Evolutionary conservation across 2,888 invertebrate species (phyloP).

Genomic region (Quadriops clusia): DNA sequence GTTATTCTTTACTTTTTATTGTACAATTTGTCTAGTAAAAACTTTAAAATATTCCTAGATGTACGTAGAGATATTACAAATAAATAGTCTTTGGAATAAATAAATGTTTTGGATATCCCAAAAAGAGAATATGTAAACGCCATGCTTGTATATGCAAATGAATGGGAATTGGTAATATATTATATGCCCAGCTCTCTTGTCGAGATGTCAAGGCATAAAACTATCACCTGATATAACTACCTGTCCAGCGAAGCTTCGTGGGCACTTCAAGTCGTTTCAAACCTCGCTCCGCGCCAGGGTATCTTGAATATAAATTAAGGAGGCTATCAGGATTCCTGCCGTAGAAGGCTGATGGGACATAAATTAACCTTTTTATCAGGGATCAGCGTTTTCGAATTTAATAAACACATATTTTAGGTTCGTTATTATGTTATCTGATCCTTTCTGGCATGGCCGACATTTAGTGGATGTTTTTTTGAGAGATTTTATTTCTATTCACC

Average conservation of each 20-base stretch:
- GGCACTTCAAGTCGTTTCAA: conserved; percentile 12
- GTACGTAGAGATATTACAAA: too few relatives aligned
- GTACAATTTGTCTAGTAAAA: too few relatives aligned
- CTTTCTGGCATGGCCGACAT: conserved; percentile 22
- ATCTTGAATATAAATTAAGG: conserved; percentile 27
- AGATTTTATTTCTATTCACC: conserved; percentile 7
- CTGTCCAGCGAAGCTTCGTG: conserved; percentile 27
- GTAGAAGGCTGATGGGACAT: conserved; percentile 20
- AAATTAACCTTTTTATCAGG: conserved; percentile 26
- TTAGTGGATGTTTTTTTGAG: conserved; percentile 22
- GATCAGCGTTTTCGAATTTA: conserved; percentile 18
- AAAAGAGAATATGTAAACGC: too few relatives aligned
- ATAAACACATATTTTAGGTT: conserved; percentile 25
- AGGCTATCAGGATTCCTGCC: conserved; percentile 21
- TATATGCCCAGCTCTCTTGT: too few relatives aligned
- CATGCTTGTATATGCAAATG: too few relatives aligned
- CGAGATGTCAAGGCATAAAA: conserved; percentile 32
- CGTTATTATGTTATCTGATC: conserved; percentile 31
- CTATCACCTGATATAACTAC: conserved; percentile 33
- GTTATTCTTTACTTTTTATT: too few relatives aligned
- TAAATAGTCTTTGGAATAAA: too few relatives aligned
- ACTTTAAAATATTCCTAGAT: too few relatives aligned
- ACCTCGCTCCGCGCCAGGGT: conserved; percentile 14
- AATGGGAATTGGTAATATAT: too few relatives aligned
- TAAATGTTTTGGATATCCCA: too few relatives aligned